Evolutionary conservation across 2,888 invertebrate genomes (phyloP), one percentile per base, ranked within the genome.

Genomic region (Leucophenga montana): DNA sequence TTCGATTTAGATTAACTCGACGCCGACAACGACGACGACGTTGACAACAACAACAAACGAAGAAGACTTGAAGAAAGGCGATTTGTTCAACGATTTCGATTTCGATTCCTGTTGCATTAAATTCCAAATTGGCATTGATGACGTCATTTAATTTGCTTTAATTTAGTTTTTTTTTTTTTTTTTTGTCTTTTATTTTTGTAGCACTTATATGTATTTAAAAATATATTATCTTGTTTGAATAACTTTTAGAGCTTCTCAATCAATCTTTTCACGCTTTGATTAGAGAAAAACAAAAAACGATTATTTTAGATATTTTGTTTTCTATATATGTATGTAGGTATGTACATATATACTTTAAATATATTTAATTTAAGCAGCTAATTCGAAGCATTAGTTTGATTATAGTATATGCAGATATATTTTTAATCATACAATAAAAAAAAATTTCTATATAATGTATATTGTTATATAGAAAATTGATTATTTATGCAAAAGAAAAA

Each of bases 91-190:
- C 11, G 20, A 18, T 56, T 22, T 22, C 27, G 27, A 44, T 44
- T 68, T 83, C 82, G 82, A 70, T 74, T 76, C 67, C 66, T 72
- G 16, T 61, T 27, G 18, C 16, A 18, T 8, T 61, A 57, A 57
- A 31, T 22, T 62, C 69, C 14, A 16, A 65, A 54, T 68, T 62
- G 20, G 53, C 53, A 59, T 59, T 59, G 59, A n/a, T 33, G 54
- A 16, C 27, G 66, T 72, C 9, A 54, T 68, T 18, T 62, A 18
- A 64, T 67, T 57, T 48, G 67, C 72, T 73, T 66, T 4, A 48
- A n/a, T n/a, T n/a, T n/a, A n/a, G n/a, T n/a, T n/a, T 62, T 57
- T 66, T 46, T 46, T 64, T 44, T 44, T 64, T 39, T 39, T 46
- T 18, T 69, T 50, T 61, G 18, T 66, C 46, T 18, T 46, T 71